These are phyloP conservation scores for Carassius gibelio DNA, from an alignment of 2,113 vertebrate genomes.

Conservation along the genomic window DNA sequence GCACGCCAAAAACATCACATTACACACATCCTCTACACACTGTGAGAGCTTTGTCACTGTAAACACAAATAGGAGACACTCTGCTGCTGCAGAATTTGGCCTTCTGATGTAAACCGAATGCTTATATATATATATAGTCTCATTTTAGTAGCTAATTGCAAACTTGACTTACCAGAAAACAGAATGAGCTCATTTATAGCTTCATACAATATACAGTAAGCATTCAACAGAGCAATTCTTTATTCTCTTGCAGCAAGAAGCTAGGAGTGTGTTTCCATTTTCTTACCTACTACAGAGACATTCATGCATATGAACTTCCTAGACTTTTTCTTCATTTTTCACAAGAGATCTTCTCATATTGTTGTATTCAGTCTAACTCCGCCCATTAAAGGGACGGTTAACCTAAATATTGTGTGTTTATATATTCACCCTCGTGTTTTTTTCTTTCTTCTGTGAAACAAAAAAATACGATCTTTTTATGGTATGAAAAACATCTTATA, in stretches of 20 bases:
- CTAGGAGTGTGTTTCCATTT: neutral
- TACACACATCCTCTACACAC: neutral
- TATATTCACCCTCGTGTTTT: neutral
- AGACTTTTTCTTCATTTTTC: neutral
- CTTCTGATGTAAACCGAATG: neutral
- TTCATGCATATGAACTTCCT: neutral
- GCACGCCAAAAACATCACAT: constrained; percentile 18
- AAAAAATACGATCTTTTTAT: neutral
- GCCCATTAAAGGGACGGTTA: neutral
- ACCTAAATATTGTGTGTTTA: neutral
- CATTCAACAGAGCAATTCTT: neutral
- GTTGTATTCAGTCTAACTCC: neutral
- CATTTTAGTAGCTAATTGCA: neutral
- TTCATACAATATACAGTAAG: neutral
- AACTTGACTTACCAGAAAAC: neutral
- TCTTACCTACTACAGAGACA: neutral
- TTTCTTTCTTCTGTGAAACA: neutral
- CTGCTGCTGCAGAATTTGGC: neutral
- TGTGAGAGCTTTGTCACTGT: constrained; percentile 16
- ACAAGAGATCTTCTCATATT: neutral
- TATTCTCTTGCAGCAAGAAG: neutral
- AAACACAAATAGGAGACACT: neutral
- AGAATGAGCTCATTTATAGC: neutral
- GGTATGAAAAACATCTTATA: neutral
- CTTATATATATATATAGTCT: neutral